Evolutionary conservation across 2,888 invertebrate genomes (phyloP), one percentile per base, ranked within the genome.

Genomic region (Nephrocerus scutellatus): DNA sequence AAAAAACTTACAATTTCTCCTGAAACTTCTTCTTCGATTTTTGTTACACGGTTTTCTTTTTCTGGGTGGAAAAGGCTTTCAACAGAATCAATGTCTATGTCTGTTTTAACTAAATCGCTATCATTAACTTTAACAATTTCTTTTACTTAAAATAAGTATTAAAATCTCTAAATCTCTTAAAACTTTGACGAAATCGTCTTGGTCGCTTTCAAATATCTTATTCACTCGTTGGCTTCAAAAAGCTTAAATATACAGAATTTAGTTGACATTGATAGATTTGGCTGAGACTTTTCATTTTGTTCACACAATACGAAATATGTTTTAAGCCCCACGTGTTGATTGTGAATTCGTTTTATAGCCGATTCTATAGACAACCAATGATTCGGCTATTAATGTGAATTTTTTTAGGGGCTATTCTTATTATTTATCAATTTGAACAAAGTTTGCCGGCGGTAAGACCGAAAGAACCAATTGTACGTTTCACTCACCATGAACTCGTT

Each of bases 351-450:
- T 6, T 16, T 18, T 4, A 33, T 13, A 6, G 33, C 24, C n/a
- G 24, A 24, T 24, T 33, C 33, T 12, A 33, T 33, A 2, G 24
- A 33, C 7, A 33, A 13, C 33, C 24, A 33, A 2, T 19, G 23
- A 16, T n/a, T 33, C 5, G 10, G 1, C 7, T 9, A 24, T 10
- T n/a, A 24, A 12, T 33, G 33, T 4, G 16, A 24, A 16, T 24
- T 33, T 24, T 33, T 33, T 33, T 24, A 33, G 4, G 33, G 23
- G 12, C 12, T n/a, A n/a, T 33, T 6, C 9, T n/a, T n/a, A n/a
- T n/a, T n/a, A n/a, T n/a, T n/a, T n/a, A n/a, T n/a, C n/a, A n/a
- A n/a, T n/a, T n/a, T 13, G 18, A 33, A 24, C 33, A 18, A 7
- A 7, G 12, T 12, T 16, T 33, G 24, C 24, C 33, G 15, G 18